Evolutionary conservation across 1,140 invertebrate species (phyloP).

Genomic region (Dreissena polymorpha): DNA sequence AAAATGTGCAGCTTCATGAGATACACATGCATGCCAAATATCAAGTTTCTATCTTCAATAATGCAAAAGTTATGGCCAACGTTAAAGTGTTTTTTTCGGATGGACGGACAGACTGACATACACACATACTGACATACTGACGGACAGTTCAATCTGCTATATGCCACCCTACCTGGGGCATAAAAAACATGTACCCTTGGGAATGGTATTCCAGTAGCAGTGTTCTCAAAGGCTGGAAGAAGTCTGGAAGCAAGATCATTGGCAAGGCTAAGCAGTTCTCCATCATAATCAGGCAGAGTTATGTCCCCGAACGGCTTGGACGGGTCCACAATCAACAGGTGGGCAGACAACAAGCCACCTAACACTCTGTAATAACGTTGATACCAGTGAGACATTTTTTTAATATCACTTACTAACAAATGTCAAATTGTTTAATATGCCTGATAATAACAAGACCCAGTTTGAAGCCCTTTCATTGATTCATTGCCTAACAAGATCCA

Average conservation of each 20-base stretch:
- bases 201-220: constrained; percentile 82
- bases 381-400: neutral
- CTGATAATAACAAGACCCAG: too few species aligned
- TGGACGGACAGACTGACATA: too few species aligned
- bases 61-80: too few species aligned
- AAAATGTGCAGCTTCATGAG: too few species aligned
- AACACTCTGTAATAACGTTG: constrained; percentile 81
- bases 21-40: too few species aligned
- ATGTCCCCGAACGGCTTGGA: constrained; percentile 84
- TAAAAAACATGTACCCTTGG: constrained; percentile 80
- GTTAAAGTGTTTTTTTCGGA: too few species aligned
- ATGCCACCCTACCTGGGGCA: too few species aligned
- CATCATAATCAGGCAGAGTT: constrained; percentile 82
- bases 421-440: neutral
- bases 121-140: too few species aligned
- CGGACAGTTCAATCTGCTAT: too few species aligned
- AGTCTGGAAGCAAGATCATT: constrained; percentile 84
- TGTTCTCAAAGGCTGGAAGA: constrained; percentile 84
- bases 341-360: constrained; percentile 85
- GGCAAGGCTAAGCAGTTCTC: constrained; percentile 84
- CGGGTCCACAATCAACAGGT: constrained; percentile 85
- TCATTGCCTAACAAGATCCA: too few species aligned
- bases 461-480: too few species aligned
- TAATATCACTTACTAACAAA: neutral
- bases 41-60: too few species aligned